These are phyloP conservation scores for Plagodis pulveraria DNA, from an alignment of 2,888 invertebrate species.

Conservation along the genomic window DNA sequence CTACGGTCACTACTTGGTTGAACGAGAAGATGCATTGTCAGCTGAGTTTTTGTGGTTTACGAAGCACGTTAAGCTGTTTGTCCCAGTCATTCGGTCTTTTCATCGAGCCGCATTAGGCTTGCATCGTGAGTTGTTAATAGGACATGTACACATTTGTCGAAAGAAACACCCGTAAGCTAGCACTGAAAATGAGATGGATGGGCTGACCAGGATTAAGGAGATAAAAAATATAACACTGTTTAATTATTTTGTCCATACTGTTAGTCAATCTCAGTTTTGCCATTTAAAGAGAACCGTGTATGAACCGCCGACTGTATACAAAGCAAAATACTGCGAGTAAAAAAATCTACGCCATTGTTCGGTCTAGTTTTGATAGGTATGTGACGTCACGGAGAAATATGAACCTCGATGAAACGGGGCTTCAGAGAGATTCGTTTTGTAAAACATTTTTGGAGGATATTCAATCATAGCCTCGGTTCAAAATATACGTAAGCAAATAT, in stretches of 20 bases:
- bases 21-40: too few relatives aligned
- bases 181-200: too few relatives aligned
- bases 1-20: too few relatives aligned
- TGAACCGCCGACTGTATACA: constrained; percentile 14
- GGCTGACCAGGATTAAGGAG: too few relatives aligned
- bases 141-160: too few relatives aligned
- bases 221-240: too few relatives aligned
- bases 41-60: too few relatives aligned
- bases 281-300: constrained; percentile 19
- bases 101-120: too few relatives aligned
- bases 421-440: constrained; percentile 13
- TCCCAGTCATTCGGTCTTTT: too few relatives aligned
- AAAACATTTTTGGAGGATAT: not conserved
- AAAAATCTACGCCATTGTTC: constrained; percentile 22
- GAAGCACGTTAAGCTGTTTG: too few relatives aligned
- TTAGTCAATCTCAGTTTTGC: not conserved
- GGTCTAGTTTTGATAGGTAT: constrained; percentile 38
- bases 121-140: too few relatives aligned
- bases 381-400: constrained; percentile 34
- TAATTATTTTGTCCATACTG: constrained; percentile 11
- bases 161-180: too few relatives aligned
- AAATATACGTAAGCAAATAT: not conserved
- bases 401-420: constrained; percentile 19
- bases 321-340: constrained; percentile 16
- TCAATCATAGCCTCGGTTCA: not conserved